A percentile compares a stretch with the other conserved stretches of the same genome.
Evolutionary conservation across 2,797 vertebrate species (phyloP).

Genomic region (Melanogrammus aeglefinus): DNA sequence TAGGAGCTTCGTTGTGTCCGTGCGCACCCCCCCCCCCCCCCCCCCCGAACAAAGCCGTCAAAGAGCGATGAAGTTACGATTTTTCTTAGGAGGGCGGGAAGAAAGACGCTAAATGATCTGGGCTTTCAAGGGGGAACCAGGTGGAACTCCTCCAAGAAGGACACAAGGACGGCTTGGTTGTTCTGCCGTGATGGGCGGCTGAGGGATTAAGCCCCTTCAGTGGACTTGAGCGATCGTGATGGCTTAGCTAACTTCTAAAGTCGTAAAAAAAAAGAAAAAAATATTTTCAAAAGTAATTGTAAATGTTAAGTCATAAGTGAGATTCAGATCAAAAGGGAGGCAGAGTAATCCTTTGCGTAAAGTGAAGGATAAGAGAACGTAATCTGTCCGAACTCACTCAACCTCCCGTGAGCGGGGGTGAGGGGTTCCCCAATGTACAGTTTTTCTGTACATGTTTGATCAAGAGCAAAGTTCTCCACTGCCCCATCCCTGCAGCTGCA

Average conservation of each 20-base stretch:
- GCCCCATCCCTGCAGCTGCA: not conserved
- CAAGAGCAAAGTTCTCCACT: not conserved
- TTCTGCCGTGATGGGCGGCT: not conserved
- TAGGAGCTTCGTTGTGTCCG: not conserved
- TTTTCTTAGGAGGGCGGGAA: not conserved
- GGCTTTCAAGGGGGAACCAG: not conserved
- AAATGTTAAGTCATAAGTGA: not conserved
- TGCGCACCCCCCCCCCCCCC: not conserved
- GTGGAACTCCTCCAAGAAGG: not conserved
- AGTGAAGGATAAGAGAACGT: constrained; percentile 54
- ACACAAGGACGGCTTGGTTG: not conserved
- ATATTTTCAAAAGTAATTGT: not conserved
- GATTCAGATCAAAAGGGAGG: not conserved
- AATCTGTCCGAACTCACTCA: constrained; percentile 57
- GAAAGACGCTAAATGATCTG: not conserved
- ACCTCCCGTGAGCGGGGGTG: constrained; percentile 29
- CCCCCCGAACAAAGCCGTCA: not conserved
- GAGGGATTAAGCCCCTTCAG: not conserved
- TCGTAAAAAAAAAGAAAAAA: no score
- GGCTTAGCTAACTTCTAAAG: not conserved
- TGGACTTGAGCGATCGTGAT: not conserved
- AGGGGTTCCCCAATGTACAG: constrained; percentile 4
- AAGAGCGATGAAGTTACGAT: not conserved
- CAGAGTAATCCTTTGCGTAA: constrained; percentile 59
- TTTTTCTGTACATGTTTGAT: not conserved